Conservation (phyloP, 2,113 vertebrate genomes). For the Steatornis caripensis region DNA sequence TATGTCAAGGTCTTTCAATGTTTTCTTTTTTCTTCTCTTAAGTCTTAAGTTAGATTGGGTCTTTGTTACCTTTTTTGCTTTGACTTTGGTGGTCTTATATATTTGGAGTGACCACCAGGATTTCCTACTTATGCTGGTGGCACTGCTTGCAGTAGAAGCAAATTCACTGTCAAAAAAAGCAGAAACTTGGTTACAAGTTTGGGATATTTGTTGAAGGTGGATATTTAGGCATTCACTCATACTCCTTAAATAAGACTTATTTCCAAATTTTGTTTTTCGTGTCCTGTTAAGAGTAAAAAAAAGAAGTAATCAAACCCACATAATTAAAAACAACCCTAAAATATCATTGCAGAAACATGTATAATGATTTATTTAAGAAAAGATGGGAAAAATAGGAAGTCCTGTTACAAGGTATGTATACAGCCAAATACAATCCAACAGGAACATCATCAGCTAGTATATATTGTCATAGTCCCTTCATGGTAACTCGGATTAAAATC, state of each 20-base stretch:
- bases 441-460: background rate
- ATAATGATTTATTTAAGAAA: background rate
- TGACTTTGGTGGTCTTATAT: background rate
- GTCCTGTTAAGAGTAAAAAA: background rate
- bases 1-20: background rate
- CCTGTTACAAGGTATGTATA: background rate
- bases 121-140: background rate
- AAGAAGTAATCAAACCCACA: background rate
- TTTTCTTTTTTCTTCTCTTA: background rate
- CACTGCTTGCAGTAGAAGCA: background rate
- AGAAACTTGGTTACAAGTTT: background rate
- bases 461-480: background rate
- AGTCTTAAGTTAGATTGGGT: background rate
- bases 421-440: background rate
- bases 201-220: background rate
- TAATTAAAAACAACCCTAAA: background rate
- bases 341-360: background rate
- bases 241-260: background rate
- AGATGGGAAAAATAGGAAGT: background rate
- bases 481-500: background rate
- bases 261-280: background rate
- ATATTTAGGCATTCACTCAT: background rate
- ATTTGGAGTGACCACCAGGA: background rate
- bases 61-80: background rate
- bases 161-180: background rate